Evolutionary conservation across 2,113 vertebrate species (phyloP).

Genomic region (Peucedramus taeniatus): DNA sequence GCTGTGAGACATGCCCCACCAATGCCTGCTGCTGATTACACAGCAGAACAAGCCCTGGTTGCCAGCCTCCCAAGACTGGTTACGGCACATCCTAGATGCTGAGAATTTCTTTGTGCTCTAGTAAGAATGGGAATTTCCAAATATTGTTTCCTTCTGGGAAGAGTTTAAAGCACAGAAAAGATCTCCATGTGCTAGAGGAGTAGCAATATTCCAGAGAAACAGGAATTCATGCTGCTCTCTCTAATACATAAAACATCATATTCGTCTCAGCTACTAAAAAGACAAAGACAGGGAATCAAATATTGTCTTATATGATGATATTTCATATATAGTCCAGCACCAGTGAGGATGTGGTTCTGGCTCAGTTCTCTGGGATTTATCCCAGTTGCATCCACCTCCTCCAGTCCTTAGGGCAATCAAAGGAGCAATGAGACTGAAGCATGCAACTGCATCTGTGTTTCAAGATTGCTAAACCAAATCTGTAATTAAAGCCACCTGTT

Average conservation of each 20-base stretch:
- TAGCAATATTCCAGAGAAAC: not conserved
- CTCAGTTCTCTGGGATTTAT: not conserved
- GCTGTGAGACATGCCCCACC: not conserved
- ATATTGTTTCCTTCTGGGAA: slow-evolving; percentile 37
- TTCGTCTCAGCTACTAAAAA: not conserved
- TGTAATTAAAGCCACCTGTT: not conserved
- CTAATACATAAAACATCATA: not conserved
- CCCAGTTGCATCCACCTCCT: not conserved
- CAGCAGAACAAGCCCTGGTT: not conserved
- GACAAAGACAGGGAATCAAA: slow-evolving; percentile 46
- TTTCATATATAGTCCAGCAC: not conserved
- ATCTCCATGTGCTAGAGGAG: not conserved
- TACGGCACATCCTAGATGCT: not conserved
- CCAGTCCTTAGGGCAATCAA: not conserved
- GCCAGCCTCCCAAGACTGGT: not conserved
- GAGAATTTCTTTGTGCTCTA: not conserved
- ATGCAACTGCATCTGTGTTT: not conserved
- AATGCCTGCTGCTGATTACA: not conserved
- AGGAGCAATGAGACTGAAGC: not conserved
- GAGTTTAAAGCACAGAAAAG: not conserved
- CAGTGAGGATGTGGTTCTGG: not conserved
- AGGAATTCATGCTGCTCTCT: not conserved
- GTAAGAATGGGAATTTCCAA: slow-evolving; percentile 10
- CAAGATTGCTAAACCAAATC: not conserved
- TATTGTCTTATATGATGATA: not conserved